Evolutionary conservation across 2,797 vertebrate species (phyloP), one percentile per base, ranked within the genome.

Genomic region (Alosa sapidissima): DNA sequence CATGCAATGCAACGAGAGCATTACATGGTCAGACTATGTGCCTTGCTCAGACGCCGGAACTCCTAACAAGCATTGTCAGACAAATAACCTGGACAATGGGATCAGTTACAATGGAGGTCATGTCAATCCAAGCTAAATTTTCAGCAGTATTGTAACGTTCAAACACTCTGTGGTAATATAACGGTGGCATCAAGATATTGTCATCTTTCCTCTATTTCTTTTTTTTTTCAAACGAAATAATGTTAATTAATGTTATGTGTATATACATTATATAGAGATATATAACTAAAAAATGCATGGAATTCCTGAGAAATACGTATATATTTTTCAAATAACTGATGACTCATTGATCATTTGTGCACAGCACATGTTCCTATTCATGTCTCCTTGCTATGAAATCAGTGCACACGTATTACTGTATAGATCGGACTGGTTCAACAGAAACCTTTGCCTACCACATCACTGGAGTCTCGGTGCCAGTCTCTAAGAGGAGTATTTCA

Each of bases 21-120:
- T 97, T 94, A 94, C 93, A 93, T 93, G 93, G 93, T 93, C 87
- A 93, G 86, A 94, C 90, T 93, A 95, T 92, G 96, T 97, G 97
- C 96, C 96, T 97, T 96, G 94, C 95, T 87, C 88, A 89, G 94
- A 91, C 94, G 94, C 89, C 92, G 93, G 88, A 58, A 72, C 90
- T 91, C 92, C 91, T 91, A 90, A 92, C 92, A 91, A 90, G 68
- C 84, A 83, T 81, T 87, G 86, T 86, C 85, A 83, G 54, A 86
- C 72, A 78, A 88, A 75, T 45, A 41, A 78, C 58, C 83, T 81
- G 55, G 81, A 88, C 83, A 65, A 28, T 85, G 84, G 90, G 55
- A 87, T 84, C 85, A 87, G 85, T 82, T 88, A 84, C 85, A 87
- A 85, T 83, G 62, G 81, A 84, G 81, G 78, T 84, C 82, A n/a